A percentile compares a stretch with the other conserved stretches of the same genome.
phyloP scores from a whole-genome alignment of 2,888 invertebrate species.

The Coremacera marginata region DNA sequence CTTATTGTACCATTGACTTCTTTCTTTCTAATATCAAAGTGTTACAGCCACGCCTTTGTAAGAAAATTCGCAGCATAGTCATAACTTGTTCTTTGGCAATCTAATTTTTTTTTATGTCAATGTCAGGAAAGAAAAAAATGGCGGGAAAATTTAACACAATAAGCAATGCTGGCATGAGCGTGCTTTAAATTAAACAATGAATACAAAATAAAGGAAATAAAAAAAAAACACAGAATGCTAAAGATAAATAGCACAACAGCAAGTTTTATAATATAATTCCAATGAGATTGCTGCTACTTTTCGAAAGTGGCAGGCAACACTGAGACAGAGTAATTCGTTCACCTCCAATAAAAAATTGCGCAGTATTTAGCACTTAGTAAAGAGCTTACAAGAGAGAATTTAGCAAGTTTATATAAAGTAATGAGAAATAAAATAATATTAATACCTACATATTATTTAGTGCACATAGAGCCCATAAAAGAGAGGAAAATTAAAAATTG shows the following conservation, averaged over 20 bases:
- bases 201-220: constrained; percentile 1
- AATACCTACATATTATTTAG: constrained; percentile 8
- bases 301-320: constrained; percentile 33
- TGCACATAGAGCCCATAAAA: constrained; percentile 13
- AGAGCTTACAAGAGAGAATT: constrained; percentile 16
- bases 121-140: constrained; percentile 19
- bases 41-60: too few species aligned
- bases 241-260: constrained; percentile 10
- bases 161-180: constrained; percentile 32
- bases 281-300: not conserved
- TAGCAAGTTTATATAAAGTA: constrained; percentile 14
- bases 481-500: constrained; percentile 22
- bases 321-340: constrained; percentile 13
- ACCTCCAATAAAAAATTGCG: constrained; percentile 30
- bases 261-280: not conserved
- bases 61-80: too few species aligned
- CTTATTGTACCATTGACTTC: too few species aligned
- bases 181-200: constrained; percentile 21
- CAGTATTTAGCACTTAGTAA: constrained; percentile 32
- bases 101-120: not conserved
- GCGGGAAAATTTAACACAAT: constrained; percentile 37
- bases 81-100: too few species aligned
- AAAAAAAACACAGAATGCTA: constrained; percentile 10
- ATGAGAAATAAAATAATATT: constrained; percentile 24
- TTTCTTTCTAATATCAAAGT: too few species aligned